phyloP scores from a whole-genome alignment of 2,888 invertebrate genomes.

The Eubasilissa splendida region DNA sequence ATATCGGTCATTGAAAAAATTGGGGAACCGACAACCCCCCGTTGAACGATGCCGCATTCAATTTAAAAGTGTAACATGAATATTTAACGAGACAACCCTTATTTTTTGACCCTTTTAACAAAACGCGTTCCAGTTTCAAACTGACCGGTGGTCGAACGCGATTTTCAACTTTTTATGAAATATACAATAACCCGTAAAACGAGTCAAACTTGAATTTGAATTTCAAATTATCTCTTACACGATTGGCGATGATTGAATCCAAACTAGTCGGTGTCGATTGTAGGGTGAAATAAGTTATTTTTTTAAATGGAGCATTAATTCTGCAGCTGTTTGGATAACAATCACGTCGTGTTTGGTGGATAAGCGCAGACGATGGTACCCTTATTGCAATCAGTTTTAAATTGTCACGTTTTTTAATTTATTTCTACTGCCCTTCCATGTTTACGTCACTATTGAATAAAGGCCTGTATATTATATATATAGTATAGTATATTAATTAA shows the following conservation, averaged over 20 bases:
- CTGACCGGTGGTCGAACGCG: conserved; percentile 39
- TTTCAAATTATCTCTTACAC: conserved; percentile 8
- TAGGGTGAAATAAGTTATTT: background rate
- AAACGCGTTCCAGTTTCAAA: conserved; percentile 16
- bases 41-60: background rate
- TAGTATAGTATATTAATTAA: too few relatives aligned
- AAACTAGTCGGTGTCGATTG: background rate
- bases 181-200: conserved; percentile 6
- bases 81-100: conserved; percentile 18
- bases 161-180: conserved; percentile 18
- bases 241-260: conserved; percentile 4
- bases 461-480: too few relatives aligned
- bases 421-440: too few relatives aligned
- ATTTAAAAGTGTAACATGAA: conserved; percentile 33
- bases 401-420: too few relatives aligned
- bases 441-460: too few relatives aligned
- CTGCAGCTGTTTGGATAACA: conserved; percentile 11
- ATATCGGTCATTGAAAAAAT: conserved; percentile 23
- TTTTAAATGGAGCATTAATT: background rate
- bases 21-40: background rate
- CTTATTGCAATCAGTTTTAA: too few relatives aligned
- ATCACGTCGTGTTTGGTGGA: background rate
- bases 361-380: background rate
- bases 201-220: conserved; percentile 17
- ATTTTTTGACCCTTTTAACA: conserved; percentile 34